phyloP scores from a whole-genome alignment of 2,113 vertebrate species.

The Syrmaticus mikado region DNA sequence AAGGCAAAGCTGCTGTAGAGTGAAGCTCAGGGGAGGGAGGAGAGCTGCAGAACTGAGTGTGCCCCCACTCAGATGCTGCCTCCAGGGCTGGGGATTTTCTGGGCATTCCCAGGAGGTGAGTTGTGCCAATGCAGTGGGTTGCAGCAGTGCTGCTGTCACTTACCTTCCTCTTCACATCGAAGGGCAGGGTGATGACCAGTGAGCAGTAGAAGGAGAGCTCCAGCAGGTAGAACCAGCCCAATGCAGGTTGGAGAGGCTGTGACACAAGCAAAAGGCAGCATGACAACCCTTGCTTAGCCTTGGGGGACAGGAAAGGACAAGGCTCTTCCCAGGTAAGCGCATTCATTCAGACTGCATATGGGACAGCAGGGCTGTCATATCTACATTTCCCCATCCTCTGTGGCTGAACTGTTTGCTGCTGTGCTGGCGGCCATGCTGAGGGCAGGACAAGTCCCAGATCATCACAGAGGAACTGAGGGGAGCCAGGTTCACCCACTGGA shows the following conservation, averaged over 20 bases:
- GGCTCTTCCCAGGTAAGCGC: neutral
- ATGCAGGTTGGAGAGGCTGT: constrained; percentile 67
- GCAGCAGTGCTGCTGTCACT: constrained; percentile 3
- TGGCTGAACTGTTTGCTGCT: neutral
- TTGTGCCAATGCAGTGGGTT: neutral
- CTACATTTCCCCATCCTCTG: neutral
- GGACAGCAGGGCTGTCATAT: neutral
- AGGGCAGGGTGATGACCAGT: constrained; percentile 79
- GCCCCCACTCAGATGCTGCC: neutral
- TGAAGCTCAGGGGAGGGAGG: fast-evolving
- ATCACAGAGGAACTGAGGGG: neutral
- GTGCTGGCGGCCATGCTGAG: neutral
- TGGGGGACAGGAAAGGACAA: neutral
- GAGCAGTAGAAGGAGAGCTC: constrained; percentile 85
- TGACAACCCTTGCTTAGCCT: neutral
- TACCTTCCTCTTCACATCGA: constrained; percentile 85
- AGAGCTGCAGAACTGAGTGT: neutral
- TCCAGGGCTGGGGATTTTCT: neutral
- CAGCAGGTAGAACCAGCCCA: constrained; percentile 83
- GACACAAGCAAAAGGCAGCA: neutral
- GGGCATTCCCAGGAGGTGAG: neutral
- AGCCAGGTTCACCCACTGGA: neutral
- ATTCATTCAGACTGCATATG: neutral
- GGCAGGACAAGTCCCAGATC: neutral
- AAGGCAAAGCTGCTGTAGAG: fast-evolving